Evolutionary conservation across 2,888 invertebrate species (phyloP), one percentile per base, ranked within the genome.

Genomic region (Tribolium freemani): DNA sequence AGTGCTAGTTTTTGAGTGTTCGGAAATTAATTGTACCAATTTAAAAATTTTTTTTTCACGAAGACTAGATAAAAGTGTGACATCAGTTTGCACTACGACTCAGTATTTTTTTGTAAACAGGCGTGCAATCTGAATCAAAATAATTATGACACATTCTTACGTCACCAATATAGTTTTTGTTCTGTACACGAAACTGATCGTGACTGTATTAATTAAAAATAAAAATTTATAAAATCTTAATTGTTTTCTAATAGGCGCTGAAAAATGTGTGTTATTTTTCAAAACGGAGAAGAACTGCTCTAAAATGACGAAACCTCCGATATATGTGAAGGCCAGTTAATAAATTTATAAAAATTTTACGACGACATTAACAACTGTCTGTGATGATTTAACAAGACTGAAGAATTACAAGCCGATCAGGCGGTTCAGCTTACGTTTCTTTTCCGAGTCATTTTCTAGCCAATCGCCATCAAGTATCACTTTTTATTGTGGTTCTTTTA

Each of bases 401-500:
- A 38, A 38, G 38, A 38, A 38, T 38, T 38, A 38, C 38, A 38
- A 38, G 8, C n/a, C 38, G 38, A 38, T 38, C 38, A 9, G 38
- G 5, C 26, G 26, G 26, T 3, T 26, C 26, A 26, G 3, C 26
- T 26, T 26, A 26, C 2, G 38, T n/a, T 38, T 38, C 38, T 8
- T 38, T 11, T 48, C 3, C 3, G 38, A 48, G 20, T 61, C 48
- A 61, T 61, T 46, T 26, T 9, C 9, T 1, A 13, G 21, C 50
- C 21, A 46, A 54, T 57, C 20, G 56, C 46, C 67, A 30, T 67
- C 44, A 57, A 48, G 2, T 66, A 54, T 66, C 11, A 5, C 44
- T 68, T 69, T 69, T 69, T 69, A 60, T 69, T 10, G 54, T 16
- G 20, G 20, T 31, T 54, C 63, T 70, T 69, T 70, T 71, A 71